A percentile compares a stretch with the other conserved stretches of the same genome.
Conservation (phyloP, 2,797 vertebrate genomes). For the Menidia menidia region DNA sequence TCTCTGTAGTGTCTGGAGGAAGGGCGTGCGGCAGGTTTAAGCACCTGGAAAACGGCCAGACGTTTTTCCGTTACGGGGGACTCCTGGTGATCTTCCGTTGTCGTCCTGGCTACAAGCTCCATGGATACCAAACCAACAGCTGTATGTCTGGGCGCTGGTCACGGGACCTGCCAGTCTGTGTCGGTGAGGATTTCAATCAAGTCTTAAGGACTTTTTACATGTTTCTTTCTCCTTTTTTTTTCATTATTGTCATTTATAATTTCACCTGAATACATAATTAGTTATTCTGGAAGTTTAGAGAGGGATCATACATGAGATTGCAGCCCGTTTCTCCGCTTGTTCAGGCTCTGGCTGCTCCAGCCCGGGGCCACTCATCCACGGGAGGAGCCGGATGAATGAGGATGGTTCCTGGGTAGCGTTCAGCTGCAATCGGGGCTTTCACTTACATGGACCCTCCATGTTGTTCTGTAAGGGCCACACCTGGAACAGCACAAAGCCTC, state of each 20-base stretch:
- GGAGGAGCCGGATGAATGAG: constrained; percentile 59
- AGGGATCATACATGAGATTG: neutral
- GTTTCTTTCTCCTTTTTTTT: no score
- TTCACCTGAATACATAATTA: neutral
- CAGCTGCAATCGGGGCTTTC: constrained; percentile 73
- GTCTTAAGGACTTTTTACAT: neutral
- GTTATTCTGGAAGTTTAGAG: no score
- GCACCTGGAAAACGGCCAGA: constrained; percentile 78
- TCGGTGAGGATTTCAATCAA: constrained; percentile 61
- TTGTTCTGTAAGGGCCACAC: constrained; percentile 78
- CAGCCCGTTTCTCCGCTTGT: neutral
- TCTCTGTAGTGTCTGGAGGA: constrained; percentile 49
- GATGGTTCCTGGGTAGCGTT: constrained; percentile 72
- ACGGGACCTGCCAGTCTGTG: constrained; percentile 75
- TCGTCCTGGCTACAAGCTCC: constrained; percentile 74
- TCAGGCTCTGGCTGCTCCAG: constrained; percentile 72
- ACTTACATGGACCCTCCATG: constrained; percentile 66
- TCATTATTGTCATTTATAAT: neutral
- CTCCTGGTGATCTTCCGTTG: constrained; percentile 79
- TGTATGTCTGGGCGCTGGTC: constrained; percentile 80
- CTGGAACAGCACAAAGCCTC: constrained; percentile 78
- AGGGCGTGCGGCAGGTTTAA: constrained; percentile 62
- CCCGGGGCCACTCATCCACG: constrained; percentile 61
- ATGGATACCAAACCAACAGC: constrained; percentile 79
- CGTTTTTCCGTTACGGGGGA: constrained; percentile 80